A percentile compares a stretch with the other conserved stretches of the same genome.
Conservation (phyloP, 53 echinoderm and acorn worm species). For the Hippasteria phrygiana region DNA sequence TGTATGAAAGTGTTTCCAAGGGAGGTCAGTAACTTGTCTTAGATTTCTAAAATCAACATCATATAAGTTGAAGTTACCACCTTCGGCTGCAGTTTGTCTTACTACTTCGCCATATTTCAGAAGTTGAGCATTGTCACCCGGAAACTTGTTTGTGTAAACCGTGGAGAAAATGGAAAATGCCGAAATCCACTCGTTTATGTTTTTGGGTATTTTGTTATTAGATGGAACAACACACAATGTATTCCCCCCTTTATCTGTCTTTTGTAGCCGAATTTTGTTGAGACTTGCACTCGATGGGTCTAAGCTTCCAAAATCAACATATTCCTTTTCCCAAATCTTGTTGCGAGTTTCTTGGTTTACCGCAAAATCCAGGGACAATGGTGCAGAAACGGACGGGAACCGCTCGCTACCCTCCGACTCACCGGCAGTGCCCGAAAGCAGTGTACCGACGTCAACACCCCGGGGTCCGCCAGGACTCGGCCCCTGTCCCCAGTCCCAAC, state of each 20-base stretch:
- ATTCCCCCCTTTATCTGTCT: not conserved
- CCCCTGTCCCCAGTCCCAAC: not conserved
- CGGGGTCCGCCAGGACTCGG: not conserved
- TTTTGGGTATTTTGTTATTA: not conserved
- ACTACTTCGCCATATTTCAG: conserved; percentile 15
- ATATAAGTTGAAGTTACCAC: no score
- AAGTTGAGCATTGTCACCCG: not conserved
- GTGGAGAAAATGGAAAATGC: conserved; percentile 12
- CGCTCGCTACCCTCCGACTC: no score
- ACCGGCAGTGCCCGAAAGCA: no score
- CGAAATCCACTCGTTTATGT: not conserved
- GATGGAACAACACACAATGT: not conserved
- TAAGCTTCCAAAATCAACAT: not conserved
- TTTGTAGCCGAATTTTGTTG: not conserved
- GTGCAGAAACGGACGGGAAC: not conserved
- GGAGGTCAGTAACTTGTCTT: no score
- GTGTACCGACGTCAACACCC: not conserved
- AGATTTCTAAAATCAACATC: no score
- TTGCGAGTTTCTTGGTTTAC: not conserved
- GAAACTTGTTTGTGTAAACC: not conserved
- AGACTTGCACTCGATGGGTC: not conserved
- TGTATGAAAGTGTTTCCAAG: no score
- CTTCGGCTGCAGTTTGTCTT: no score
- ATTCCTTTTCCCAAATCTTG: not conserved
- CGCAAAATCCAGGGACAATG: not conserved